Percentiles rank a stretch among this genome's conserved stretches.
phyloP scores from a whole-genome alignment of 2,888 invertebrate species.

The Leptinotarsa haldemani region DNA sequence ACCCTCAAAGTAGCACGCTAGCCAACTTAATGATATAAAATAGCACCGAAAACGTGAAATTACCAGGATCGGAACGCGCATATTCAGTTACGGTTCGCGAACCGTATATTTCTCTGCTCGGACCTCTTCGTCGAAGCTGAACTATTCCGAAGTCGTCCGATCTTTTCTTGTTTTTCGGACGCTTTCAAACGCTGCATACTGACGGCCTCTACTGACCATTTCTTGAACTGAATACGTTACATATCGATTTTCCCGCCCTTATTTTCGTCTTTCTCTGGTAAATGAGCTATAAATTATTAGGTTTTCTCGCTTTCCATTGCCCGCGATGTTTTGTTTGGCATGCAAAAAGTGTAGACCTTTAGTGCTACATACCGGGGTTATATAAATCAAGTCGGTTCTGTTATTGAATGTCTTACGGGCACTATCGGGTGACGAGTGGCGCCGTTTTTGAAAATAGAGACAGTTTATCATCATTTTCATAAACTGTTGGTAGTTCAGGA shows the following conservation, averaged over 20 bases:
- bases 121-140: background rate
- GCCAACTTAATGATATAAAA: conserved; percentile 66
- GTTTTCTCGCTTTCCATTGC: conserved; percentile 54
- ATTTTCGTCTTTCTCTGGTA: conserved; percentile 60
- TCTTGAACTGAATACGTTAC: conserved; percentile 37
- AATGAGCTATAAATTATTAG: conserved; percentile 63
- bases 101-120: background rate
- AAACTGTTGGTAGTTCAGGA: too few species aligned
- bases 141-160: conserved; percentile 9
- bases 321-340: conserved; percentile 33
- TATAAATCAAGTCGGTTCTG: conserved; percentile 14
- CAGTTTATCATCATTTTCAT: too few species aligned
- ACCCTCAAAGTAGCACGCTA: conserved; percentile 66
- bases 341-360: conserved; percentile 41
- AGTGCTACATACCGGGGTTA: background rate
- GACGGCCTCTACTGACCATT: conserved; percentile 55
- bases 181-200: conserved; percentile 46
- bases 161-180: conserved; percentile 18
- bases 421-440: background rate
- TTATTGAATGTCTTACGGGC: background rate
- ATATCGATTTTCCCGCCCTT: conserved; percentile 65
- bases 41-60: conserved; percentile 65
- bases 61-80: conserved; percentile 60
- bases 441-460: background rate
- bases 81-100: conserved; percentile 50